Conservation (phyloP, 2,888 invertebrate species). For the Gymnoscelis rufifasciata region DNA sequence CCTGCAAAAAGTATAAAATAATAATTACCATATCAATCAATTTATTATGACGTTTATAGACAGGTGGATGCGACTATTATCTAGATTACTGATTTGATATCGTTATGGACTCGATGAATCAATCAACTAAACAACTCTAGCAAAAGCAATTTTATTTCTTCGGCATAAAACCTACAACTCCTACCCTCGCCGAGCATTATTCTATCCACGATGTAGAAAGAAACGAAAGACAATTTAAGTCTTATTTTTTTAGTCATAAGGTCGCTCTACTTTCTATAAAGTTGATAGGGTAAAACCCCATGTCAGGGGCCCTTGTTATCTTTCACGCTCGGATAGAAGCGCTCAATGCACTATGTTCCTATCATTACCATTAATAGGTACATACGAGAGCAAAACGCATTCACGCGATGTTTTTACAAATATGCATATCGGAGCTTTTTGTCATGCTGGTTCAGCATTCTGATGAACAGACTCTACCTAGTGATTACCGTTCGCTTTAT, state of each 20-base stretch:
- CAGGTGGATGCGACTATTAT: too few species aligned
- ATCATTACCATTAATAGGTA: conserved; percentile 42
- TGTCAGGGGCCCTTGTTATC: conserved; percentile 43
- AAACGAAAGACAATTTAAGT: conserved; percentile 2
- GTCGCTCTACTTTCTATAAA: conserved; percentile 4
- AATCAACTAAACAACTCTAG: too few species aligned
- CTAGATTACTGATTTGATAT: too few species aligned
- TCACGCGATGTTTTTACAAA: conserved; percentile 18
- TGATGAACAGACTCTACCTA: conserved; percentile 6
- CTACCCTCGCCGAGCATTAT: too few species aligned
- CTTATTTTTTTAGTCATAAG: conserved; percentile 6
- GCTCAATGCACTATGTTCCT: conserved; percentile 35
- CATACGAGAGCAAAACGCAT: conserved; percentile 16
- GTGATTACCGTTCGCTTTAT: conserved; percentile 3
- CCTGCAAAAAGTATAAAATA: background rate
- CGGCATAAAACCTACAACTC: too few species aligned
- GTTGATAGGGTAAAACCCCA: conserved; percentile 25
- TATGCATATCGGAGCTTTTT: conserved; percentile 13
- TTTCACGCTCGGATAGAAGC: conserved; percentile 43
- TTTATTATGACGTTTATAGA: too few species aligned
- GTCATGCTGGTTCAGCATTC: conserved; percentile 6
- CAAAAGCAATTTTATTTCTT: too few species aligned
- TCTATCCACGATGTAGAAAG: too few species aligned
- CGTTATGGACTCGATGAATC: too few species aligned
- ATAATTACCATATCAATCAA: too few species aligned